Evolutionary conservation across 2,113 vertebrate species (phyloP).

Genomic region (Phodopus roborovskii): DNA sequence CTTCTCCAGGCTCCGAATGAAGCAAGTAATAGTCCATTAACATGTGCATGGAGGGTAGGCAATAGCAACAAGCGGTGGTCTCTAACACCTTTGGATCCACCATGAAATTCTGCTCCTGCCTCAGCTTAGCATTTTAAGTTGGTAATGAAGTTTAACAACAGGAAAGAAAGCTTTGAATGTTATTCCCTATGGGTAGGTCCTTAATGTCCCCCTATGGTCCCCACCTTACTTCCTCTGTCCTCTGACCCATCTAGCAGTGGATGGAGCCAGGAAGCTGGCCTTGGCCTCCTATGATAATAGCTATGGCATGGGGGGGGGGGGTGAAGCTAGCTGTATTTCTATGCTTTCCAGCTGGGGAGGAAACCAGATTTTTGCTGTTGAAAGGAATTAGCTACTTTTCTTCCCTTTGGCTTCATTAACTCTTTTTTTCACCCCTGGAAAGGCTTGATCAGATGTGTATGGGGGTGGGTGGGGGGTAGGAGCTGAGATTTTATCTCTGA

Average conservation of each 20-base stretch:
- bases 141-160: conserved; percentile 64
- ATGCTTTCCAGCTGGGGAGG: conserved; percentile 77
- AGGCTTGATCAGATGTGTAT: not conserved
- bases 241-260: conserved; percentile 62
- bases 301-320: conserved; percentile 64
- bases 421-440: conserved; percentile 51
- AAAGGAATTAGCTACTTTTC: conserved; percentile 38
- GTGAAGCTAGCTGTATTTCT: conserved; percentile 62
- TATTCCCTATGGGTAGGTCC: conserved; percentile 37
- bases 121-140: conserved; percentile 43
- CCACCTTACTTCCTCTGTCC: conserved; percentile 67
- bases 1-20: conserved; percentile 36
- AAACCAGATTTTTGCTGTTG: conserved; percentile 70
- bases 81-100: too few species aligned
- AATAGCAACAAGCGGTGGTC: not conserved
- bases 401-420: conserved; percentile 70
- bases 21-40: conserved; percentile 38
- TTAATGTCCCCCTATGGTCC: not conserved
- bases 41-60: not conserved
- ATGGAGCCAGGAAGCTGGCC: conserved; percentile 67
- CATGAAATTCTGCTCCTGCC: conserved; percentile 45
- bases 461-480: not conserved
- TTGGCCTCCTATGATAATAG: conserved; percentile 64
- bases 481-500: not conserved
- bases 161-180: conserved; percentile 29